These are phyloP conservation scores for Stichodactyla helianthus DNA, from an alignment of 64 coral and sea anemone genomes.

Conservation along the genomic window DNA sequence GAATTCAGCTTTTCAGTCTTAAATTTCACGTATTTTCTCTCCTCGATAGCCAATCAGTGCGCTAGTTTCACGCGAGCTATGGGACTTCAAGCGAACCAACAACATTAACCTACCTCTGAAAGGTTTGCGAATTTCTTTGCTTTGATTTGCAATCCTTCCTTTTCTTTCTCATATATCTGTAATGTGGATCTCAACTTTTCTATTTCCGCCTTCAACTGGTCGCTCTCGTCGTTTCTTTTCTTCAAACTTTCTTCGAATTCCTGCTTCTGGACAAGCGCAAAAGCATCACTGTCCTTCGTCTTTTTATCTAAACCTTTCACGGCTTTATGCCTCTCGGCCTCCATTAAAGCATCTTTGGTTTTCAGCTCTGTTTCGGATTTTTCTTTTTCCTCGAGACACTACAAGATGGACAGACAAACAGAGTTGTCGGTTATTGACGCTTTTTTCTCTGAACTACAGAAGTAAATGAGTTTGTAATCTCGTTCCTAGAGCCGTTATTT, in stretches of 20 bases:
- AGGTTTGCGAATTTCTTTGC: constrained; percentile 1
- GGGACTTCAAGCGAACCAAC: no score
- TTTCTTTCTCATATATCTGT: not conserved
- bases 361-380: not conserved
- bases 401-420: not conserved
- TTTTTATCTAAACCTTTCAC: not conserved
- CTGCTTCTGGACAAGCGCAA: not conserved
- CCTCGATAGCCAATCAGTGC: no score
- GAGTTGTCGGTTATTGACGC: not conserved
- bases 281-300: not conserved
- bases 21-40: no score
- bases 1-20: no score
- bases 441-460: not conserved
- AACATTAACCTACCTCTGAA: not conserved
- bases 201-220: not conserved
- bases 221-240: not conserved
- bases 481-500: no score
- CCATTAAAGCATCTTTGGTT: not conserved
- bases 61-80: no score
- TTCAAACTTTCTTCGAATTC: not conserved
- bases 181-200: not conserved
- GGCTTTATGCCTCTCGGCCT: not conserved
- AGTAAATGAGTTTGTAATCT: not conserved
- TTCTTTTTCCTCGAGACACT: not conserved
- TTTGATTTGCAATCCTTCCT: not conserved